A percentile compares a stretch with the other conserved stretches of the same genome.
Conservation (phyloP, 2,797 vertebrate genomes). For the Poecilia gillii region DNA sequence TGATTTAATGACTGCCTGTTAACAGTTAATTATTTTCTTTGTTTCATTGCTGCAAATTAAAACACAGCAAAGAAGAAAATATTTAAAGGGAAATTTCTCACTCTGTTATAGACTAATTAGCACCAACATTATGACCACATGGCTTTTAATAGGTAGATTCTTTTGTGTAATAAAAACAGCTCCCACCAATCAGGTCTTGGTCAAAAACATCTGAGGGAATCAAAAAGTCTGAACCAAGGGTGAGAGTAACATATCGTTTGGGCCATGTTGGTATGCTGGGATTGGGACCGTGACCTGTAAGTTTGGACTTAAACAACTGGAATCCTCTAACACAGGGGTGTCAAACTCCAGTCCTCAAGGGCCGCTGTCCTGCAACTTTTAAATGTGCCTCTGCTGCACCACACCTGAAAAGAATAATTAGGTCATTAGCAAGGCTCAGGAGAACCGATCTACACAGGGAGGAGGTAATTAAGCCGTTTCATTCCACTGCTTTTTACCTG, state of each 20-base stretch:
- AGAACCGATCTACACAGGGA: too few relatives aligned
- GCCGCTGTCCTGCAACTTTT: too few relatives aligned
- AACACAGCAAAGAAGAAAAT: constrained; percentile 5
- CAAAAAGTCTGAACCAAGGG: neutral
- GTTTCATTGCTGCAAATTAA: constrained; percentile 3
- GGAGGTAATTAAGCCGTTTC: too few relatives aligned
- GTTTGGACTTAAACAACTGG: constrained; percentile 8
- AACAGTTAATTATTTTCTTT: constrained; percentile 14
- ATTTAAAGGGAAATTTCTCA: constrained; percentile 14
- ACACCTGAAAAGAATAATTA: too few relatives aligned
- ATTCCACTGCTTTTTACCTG: too few relatives aligned
- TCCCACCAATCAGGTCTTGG: neutral
- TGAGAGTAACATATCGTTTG: neutral
- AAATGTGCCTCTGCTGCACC: too few relatives aligned
- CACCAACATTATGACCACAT: neutral
- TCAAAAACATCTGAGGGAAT: neutral
- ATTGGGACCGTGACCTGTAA: constrained; percentile 25
- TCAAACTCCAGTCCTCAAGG: too few relatives aligned
- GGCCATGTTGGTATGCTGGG: neutral
- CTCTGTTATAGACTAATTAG: neutral
- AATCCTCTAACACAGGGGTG: neutral
- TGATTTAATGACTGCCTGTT: constrained; percentile 3
- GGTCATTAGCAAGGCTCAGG: too few relatives aligned
- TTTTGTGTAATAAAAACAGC: neutral
- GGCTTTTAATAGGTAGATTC: neutral